A percentile compares a stretch with the other conserved stretches of the same genome.
phyloP scores from a whole-genome alignment of 2,888 invertebrate species.

The Eupelmus urozonus region DNA sequence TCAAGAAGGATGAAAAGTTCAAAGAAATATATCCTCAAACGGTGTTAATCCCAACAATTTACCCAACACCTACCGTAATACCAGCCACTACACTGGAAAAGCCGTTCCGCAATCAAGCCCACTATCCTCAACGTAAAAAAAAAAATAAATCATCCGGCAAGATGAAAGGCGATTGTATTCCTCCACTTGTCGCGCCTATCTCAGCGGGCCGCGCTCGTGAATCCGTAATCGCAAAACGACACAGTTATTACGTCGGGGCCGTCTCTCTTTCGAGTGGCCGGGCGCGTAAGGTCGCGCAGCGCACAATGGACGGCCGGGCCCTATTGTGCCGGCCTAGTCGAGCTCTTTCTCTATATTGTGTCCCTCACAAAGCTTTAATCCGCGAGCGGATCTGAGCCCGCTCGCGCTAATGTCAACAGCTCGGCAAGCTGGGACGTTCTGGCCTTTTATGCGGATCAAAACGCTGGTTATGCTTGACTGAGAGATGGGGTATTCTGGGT shows the following conservation, averaged over 20 bases:
- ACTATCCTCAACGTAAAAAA: not conserved
- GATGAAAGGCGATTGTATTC: conserved; percentile 49
- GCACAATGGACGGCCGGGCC: conserved; percentile 63
- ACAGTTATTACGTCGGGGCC: conserved; percentile 68
- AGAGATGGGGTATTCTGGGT: no score
- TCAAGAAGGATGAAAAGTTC: no score
- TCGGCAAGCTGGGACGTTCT: not conserved
- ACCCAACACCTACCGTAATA: no score
- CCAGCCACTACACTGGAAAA: no score
- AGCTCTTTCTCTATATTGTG: conserved; percentile 65
- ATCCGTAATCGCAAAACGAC: conserved; percentile 69
- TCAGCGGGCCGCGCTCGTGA: conserved; percentile 54
- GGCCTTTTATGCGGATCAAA: conserved; percentile 3
- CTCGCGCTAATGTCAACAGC: conserved; percentile 65
- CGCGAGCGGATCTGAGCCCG: conserved; percentile 75
- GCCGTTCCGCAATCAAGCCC: no score
- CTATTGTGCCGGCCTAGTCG: conserved; percentile 7
- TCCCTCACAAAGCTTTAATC: conserved; percentile 75
- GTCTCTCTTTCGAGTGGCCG: not conserved
- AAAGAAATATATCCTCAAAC: no score
- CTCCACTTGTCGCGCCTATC: conserved; percentile 36
- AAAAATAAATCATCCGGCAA: conserved; percentile 14
- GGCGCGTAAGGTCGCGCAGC: conserved; percentile 41
- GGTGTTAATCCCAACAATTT: no score
- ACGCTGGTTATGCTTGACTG: no score